Evolutionary conservation across 2,888 invertebrate species (phyloP).

Genomic region (Dryobotodes eremita): DNA sequence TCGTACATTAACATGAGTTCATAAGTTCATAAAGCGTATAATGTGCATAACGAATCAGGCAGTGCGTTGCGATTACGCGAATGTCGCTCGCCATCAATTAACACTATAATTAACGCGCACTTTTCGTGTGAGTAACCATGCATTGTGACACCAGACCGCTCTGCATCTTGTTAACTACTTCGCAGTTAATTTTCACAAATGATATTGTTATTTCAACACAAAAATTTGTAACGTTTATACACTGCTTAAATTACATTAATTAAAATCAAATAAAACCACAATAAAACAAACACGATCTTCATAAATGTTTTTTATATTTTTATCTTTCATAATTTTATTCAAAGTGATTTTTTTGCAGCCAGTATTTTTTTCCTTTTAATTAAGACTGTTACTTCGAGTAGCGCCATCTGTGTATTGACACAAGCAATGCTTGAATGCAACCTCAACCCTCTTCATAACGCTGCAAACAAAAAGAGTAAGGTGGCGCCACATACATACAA

Average conservation of each 20-base stretch:
- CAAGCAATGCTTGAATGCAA: background rate
- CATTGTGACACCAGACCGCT: background rate
- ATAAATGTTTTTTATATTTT: background rate
- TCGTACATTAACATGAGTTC: background rate
- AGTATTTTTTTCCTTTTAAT: background rate
- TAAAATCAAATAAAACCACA: background rate
- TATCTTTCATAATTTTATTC: background rate
- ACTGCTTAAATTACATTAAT: background rate
- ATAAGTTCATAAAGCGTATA: constrained; percentile 20
- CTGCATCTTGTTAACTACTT: background rate
- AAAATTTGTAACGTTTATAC: background rate
- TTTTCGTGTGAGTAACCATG: constrained; percentile 5
- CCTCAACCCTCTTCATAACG: background rate
- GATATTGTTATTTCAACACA: background rate
- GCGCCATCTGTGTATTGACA: constrained; percentile 37
- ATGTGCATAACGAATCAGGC: constrained; percentile 32
- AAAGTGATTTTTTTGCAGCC: background rate
- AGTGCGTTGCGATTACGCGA: constrained; percentile 14
- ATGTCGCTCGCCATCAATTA: constrained; percentile 18
- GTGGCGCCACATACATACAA: constrained; percentile 29
- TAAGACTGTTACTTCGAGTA: background rate
- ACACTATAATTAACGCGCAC: constrained; percentile 30
- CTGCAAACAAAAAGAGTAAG: constrained; percentile 13
- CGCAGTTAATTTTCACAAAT: background rate
- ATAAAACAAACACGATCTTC: background rate